Percentiles rank a stretch among this genome's conserved stretches.
phyloP scores from a whole-genome alignment of 2,888 invertebrate genomes.

The Aleiodes testaceus region DNA sequence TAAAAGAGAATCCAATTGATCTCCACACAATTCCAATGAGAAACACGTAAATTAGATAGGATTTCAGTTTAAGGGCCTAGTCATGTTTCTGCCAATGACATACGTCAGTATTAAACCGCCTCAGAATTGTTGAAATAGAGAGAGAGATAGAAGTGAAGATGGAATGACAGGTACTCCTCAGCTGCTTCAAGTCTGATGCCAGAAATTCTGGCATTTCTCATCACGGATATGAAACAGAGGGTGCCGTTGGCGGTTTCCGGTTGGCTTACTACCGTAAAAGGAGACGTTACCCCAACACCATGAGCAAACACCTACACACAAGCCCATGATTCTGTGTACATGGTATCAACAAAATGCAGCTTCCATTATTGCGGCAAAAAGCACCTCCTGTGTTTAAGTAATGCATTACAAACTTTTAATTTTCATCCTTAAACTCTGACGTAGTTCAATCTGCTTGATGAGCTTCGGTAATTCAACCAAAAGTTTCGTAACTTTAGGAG shows the following conservation, averaged over 20 bases:
- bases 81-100: constrained; percentile 14
- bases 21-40: not conserved
- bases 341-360: not conserved
- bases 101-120: constrained; percentile 8
- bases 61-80: constrained; percentile 6
- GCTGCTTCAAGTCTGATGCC: constrained; percentile 3
- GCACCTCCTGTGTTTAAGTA: too few species aligned
- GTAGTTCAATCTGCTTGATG: too few species aligned
- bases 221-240: constrained; percentile 44
- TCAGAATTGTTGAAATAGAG: constrained; percentile 4
- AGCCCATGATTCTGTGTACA: not conserved
- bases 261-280: constrained; percentile 1
- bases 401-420: too few species aligned
- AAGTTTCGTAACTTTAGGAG: not conserved
- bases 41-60: constrained; percentile 4
- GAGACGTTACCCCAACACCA: not conserved
- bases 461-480: not conserved
- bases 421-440: too few species aligned
- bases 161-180: constrained; percentile 31
- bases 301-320: not conserved
- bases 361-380: not conserved
- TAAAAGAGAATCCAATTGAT: too few species aligned
- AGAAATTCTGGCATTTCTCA: constrained; percentile 40
- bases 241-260: constrained; percentile 44
- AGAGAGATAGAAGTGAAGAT: constrained; percentile 1